Conservation (phyloP, 2,888 invertebrate species). For the Tricholauxania praeusta region DNA sequence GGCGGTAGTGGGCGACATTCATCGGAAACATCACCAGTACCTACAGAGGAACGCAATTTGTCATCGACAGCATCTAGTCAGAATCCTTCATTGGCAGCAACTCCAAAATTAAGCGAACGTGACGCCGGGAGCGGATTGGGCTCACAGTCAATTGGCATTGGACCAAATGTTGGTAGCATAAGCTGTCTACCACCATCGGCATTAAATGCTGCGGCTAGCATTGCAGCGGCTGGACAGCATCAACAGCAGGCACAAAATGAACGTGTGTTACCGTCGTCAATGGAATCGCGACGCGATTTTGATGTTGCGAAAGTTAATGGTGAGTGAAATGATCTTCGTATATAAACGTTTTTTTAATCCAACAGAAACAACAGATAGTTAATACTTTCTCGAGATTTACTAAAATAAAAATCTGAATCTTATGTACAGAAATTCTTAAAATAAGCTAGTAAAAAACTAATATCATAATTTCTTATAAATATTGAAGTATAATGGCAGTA, state of each 20-base stretch:
- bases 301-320: slow-evolving; percentile 68
- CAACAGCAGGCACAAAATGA: slow-evolving; percentile 48
- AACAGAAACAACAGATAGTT: too few species aligned
- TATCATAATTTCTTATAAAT: too few species aligned
- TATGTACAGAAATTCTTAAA: too few species aligned
- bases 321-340: slow-evolving; percentile 55
- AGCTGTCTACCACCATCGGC: slow-evolving; percentile 61
- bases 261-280: slow-evolving; percentile 61
- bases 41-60: slow-evolving; percentile 46
- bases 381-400: too few species aligned
- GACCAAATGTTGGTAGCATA: slow-evolving; percentile 58
- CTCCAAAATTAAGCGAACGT: slow-evolving; percentile 61
- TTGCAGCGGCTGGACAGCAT: slow-evolving; percentile 46
- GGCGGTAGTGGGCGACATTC: slow-evolving; percentile 38
- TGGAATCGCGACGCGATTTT: slow-evolving; percentile 61
- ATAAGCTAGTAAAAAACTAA: too few species aligned
- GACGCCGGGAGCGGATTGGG: slow-evolving; percentile 48
- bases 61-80: slow-evolving; percentile 60
- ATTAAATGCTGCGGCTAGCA: slow-evolving; percentile 48
- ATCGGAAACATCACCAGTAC: slow-evolving; percentile 30
- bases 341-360: too few species aligned
- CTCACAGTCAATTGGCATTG: slow-evolving; percentile 31
- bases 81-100: slow-evolving; percentile 56
- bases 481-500: too few species aligned
- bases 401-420: too few species aligned